Conservation (phyloP, 2,797 vertebrate genomes). For the Neosilurus hyrtlii region DNA sequence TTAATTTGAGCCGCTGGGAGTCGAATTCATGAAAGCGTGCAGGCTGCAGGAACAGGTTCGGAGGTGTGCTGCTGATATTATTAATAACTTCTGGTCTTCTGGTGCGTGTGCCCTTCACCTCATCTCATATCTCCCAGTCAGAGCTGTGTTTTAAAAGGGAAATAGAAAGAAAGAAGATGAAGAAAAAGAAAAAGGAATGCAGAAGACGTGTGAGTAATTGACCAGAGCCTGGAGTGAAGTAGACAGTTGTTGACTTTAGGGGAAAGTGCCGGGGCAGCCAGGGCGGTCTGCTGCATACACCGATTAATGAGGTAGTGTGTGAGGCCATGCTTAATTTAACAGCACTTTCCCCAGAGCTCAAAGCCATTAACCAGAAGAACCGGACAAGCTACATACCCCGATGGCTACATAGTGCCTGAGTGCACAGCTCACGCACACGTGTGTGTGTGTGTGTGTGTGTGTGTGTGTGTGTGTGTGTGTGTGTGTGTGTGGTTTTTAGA, state of each 20-base stretch:
- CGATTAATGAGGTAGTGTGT: conserved; percentile 45
- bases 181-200: too few relatives aligned
- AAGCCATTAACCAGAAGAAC: conserved; percentile 50
- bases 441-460: background rate
- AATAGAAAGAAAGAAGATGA: background rate
- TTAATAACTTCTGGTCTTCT: conserved; percentile 26
- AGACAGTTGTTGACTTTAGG: conserved; percentile 45
- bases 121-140: conserved; percentile 15
- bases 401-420: background rate
- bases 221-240: conserved; percentile 32
- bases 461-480: background rate
- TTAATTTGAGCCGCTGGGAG: conserved; percentile 14
- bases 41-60: background rate
- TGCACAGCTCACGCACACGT: too few relatives aligned
- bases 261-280: conserved; percentile 23
- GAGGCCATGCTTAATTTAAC: conserved; percentile 53
- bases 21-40: background rate
- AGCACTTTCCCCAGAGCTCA: conserved; percentile 42
- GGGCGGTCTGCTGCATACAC: conserved; percentile 32
- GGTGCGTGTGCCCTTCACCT: background rate
- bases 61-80: conserved; percentile 9
- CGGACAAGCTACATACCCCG: conserved; percentile 19
- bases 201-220: conserved; percentile 32
- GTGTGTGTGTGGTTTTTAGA: background rate
- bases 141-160: conserved; percentile 17